A percentile compares a stretch with the other conserved stretches of the same genome.
Evolutionary conservation across 2,797 vertebrate genomes (phyloP).

Genomic region (Arnoldichthys spilopterus): DNA sequence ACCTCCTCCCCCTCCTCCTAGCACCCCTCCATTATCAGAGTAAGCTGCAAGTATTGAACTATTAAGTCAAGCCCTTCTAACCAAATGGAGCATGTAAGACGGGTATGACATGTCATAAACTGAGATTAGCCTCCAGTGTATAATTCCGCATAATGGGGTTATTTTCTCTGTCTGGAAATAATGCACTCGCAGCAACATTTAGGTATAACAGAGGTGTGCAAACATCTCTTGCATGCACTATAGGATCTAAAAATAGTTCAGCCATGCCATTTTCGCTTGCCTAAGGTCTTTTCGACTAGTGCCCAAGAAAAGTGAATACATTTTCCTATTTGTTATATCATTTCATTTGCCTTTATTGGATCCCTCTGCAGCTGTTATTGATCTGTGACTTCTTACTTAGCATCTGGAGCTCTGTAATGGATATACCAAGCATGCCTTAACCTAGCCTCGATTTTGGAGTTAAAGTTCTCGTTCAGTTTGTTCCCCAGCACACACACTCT

Average conservation of each 20-base stretch:
- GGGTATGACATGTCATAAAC: constrained; percentile 12
- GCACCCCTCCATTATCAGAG: not conserved
- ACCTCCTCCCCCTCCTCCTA: not conserved
- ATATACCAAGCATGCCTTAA: not conserved
- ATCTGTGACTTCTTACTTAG: constrained; percentile 15
- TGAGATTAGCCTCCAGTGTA: constrained; percentile 25
- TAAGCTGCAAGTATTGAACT: constrained; percentile 5
- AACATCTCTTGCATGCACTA: not conserved
- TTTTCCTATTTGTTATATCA: constrained; percentile 5
- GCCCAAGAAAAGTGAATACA: not conserved
- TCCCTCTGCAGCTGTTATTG: not conserved
- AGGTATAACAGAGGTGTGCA: not conserved
- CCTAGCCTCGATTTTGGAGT: not conserved
- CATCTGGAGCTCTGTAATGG: not conserved
- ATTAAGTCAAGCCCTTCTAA: constrained; percentile 1
- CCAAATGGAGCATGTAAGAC: constrained; percentile 12
- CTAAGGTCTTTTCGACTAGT: constrained; percentile 13
- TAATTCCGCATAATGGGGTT: constrained; percentile 20
- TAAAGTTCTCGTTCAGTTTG: not conserved
- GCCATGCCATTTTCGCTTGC: constrained; percentile 17
- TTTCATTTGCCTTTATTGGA: constrained; percentile 2
- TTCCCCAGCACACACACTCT: not conserved
- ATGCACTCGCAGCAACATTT: not conserved
- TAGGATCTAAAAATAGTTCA: constrained; percentile 35
- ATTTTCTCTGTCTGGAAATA: constrained; percentile 17